Base-by-base conservation (phyloP, 2,888 invertebrate species). In the Megaustenia siamemsis region DNA sequence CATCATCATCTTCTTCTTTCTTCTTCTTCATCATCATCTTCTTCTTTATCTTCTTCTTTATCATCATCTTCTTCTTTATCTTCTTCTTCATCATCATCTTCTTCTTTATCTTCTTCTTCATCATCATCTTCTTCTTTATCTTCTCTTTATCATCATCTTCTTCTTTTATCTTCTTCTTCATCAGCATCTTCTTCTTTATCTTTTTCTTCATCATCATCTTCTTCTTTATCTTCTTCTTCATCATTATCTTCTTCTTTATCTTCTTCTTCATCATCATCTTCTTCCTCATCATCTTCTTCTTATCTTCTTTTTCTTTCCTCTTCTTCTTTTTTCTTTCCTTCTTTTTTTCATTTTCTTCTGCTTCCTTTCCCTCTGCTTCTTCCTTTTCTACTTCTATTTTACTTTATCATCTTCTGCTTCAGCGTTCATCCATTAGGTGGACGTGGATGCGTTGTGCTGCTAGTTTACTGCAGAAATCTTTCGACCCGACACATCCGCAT, bases 341-440 rank as follows among this genome's bases (percentile, higher is more conserved):
- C 56, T 69, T 56, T 28, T 28, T 24, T 8, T 56, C 43, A 28
- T 43, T 28, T 40, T 56, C 49, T 78, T 32, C 68, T 5, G 77
- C 53, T 66, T n/a, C 56, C 24, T 78, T 40, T 45, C 35, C 35
- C 3, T 82, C 63, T 82, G 24, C 28, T 49, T 83, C 60, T 66
- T n/a, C n/a, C 24, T 5, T 24, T n/a, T 60, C n/a, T 60, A 6
- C 24, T 21, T 6, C 6, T 60, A 21, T n/a, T 60, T 24, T n/a
- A n/a, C n/a, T n/a, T n/a, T n/a, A n/a, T n/a, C n/a, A n/a, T n/a
- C n/a, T n/a, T n/a, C n/a, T n/a, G n/a, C n/a, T n/a, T n/a, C n/a
- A n/a, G n/a, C n/a, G n/a, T n/a, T n/a, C n/a, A n/a, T n/a, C n/a
- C n/a, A n/a, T n/a, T n/a, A n/a, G n/a, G n/a, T n/a, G n/a, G n/a